Evolutionary conservation across 92 coral and sea anemone genomes (phyloP), one percentile per base, ranked within the genome.

Genomic region (Porites divaricata): DNA sequence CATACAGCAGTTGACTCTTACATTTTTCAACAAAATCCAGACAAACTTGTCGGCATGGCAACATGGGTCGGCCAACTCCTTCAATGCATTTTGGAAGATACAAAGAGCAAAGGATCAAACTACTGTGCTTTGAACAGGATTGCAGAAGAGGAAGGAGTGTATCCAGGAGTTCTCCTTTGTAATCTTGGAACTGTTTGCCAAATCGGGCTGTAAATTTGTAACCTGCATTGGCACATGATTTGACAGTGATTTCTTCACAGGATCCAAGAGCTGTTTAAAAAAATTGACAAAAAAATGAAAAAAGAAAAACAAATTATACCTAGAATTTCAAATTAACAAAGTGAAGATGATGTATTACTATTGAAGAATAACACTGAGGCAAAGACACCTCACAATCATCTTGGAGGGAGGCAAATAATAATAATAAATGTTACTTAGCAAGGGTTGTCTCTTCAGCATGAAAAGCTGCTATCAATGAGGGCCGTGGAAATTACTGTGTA

Each of bases 31-130:
- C 89, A 76, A 91, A 91, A 80, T 88, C 85, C 52, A 88, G 78
- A 66, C 95, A 91, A 48, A 91, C 95, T 69, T 64, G 72, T 28
- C 95, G 88, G 74, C 95, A 91, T 52, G 95, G 95, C 17, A 91
- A 79, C 63, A 91, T 85, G 9, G 95, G 95, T 62, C 75, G 76
- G 13, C 81, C 58, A 41, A 54, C 76, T 26, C 66, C 80, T 19
- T 53, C 28, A 48, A 79, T 87, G 51, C 95, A 91, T 63, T 91
- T 88, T 21, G 95, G 95, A 11, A 85, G 81, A 74, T 66, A 91
- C 72, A 88, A 9, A 8, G 95, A 91, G 22, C 95, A 91, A 9
- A 91, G 87, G 61, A 91, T 85, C 53, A 90, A 63, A 75, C 87
- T 77, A 26, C 90, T 67, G 74, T 83, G 71, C 22, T 75, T 74